Evolutionary conservation across 2,113 vertebrate species (phyloP).

Genomic region (Pavo muticus): DNA sequence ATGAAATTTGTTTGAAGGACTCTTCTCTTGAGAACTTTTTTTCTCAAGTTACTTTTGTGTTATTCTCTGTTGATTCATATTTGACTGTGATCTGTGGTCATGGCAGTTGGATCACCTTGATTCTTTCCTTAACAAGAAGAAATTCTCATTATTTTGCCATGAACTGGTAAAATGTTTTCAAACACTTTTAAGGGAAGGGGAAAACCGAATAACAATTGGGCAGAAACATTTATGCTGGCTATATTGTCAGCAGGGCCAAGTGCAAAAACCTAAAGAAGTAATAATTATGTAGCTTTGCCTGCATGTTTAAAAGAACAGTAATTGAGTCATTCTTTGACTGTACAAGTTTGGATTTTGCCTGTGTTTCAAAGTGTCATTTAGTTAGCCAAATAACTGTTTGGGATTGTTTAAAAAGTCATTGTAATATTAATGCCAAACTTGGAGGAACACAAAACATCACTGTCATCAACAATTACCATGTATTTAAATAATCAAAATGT

Average conservation of each 20-base stretch:
- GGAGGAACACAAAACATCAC: background rate
- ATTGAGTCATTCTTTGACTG: background rate
- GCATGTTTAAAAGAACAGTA: background rate
- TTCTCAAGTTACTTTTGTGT: background rate
- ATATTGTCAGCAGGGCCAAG: background rate
- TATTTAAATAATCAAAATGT: slow-evolving; percentile 2
- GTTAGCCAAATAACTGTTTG: background rate
- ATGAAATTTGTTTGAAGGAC: background rate
- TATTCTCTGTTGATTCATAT: background rate
- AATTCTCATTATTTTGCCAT: background rate
- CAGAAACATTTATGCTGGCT: background rate
- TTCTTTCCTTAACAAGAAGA: background rate
- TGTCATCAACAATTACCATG: background rate
- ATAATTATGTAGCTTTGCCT: background rate
- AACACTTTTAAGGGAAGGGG: background rate
- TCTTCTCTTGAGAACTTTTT: background rate
- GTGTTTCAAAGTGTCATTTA: background rate
- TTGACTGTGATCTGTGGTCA: background rate
- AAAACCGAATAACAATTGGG: background rate
- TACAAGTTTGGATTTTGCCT: background rate
- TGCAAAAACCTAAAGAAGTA: background rate
- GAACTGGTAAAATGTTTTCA: background rate
- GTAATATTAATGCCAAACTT: background rate
- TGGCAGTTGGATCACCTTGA: background rate
- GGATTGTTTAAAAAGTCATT: background rate